These are phyloP conservation scores for Caenorhabditis latens DNA, from an alignment of 1,140 invertebrate species.

Conservation along the genomic window DNA sequence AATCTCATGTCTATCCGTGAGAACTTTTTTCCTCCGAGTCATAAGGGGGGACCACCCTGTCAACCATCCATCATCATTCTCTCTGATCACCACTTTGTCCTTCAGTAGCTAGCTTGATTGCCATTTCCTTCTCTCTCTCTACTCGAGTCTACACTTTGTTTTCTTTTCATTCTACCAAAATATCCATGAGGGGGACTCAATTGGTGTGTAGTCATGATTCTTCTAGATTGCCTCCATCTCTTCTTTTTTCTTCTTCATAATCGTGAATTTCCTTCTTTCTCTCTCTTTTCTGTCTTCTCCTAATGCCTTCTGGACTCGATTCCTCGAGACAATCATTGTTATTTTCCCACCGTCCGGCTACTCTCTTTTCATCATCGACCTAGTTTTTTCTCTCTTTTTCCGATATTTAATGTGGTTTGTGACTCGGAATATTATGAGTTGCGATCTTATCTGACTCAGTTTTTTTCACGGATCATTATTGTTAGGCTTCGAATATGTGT, in stretches of 20 bases:
- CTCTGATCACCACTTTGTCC: conserved; percentile 27
- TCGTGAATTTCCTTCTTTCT: conserved; percentile 49
- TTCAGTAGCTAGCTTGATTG: conserved; percentile 37
- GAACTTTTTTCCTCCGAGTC: too few species aligned
- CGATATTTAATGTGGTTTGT: conserved; percentile 24
- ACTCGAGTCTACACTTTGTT: background rate
- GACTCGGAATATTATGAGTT: background rate
- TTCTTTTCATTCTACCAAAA: background rate
- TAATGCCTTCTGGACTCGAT: background rate
- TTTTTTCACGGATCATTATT: background rate
- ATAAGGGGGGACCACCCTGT: background rate
- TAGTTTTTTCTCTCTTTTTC: background rate
- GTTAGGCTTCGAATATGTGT: background rate
- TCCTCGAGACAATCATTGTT: conserved; percentile 19
- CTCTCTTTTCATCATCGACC: background rate
- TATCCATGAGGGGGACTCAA: background rate
- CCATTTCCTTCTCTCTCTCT: conserved; percentile 25
- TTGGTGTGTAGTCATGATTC: conserved; percentile 27
- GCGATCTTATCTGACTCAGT: background rate
- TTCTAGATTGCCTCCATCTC: conserved; percentile 45
- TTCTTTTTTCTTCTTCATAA: conserved; percentile 46
- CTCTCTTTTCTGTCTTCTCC: conserved; percentile 10
- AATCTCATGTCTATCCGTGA: too few species aligned
- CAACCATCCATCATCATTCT: background rate
- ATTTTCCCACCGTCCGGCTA: conserved; percentile 50